These are phyloP conservation scores for Schizopygopsis pylzovi DNA, from an alignment of 2,797 vertebrate genomes.

Conservation along the genomic window DNA sequence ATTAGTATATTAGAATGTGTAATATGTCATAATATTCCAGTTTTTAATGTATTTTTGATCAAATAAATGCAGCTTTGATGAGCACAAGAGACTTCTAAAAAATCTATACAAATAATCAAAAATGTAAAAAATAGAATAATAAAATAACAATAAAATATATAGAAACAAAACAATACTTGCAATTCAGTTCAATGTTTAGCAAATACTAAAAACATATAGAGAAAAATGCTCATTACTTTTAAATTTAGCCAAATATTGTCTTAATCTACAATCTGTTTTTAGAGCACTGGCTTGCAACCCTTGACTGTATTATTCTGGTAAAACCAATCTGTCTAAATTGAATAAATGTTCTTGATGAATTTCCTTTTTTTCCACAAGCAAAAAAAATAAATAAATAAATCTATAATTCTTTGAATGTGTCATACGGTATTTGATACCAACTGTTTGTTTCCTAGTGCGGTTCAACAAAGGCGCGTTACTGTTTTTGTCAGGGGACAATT, in stretches of 20 bases:
- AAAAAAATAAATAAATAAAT: neutral
- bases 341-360: neutral
- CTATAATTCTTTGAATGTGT: neutral
- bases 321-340: neutral
- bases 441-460: neutral
- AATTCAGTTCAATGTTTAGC: neutral
- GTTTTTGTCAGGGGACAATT: slow-evolving; percentile 23
- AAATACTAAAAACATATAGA: neutral
- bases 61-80: neutral
- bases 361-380: no score
- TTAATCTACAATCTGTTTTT: slow-evolving; percentile 14
- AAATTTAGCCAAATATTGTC: neutral
- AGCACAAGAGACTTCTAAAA: neutral
- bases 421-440: neutral
- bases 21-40: neutral
- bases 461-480: neutral
- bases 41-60: neutral
- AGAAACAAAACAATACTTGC: neutral
- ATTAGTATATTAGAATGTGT: neutral
- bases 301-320: neutral
- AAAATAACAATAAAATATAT: neutral
- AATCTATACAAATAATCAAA: neutral
- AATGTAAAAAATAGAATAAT: neutral
- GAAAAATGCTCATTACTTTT: neutral
- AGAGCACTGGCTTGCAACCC: neutral